Evolutionary conservation across 2,888 invertebrate genomes (phyloP).

Genomic region (Crepidodera aurea): DNA sequence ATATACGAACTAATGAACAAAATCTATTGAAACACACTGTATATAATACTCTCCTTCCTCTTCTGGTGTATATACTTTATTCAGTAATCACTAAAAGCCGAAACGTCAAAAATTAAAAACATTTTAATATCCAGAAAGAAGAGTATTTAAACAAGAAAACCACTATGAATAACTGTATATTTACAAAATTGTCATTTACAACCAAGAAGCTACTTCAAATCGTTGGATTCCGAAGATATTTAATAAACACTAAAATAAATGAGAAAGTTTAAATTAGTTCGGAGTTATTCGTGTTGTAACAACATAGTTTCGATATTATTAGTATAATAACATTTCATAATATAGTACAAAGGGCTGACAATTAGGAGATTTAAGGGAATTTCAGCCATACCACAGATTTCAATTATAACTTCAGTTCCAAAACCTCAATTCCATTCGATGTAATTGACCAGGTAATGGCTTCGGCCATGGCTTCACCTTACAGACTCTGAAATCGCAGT

Average conservation of each 20-base stretch:
- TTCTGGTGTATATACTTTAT: too few relatives aligned
- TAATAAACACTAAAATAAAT: background rate
- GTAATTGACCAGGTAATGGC: slow-evolving; percentile 63
- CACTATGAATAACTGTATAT: too few relatives aligned
- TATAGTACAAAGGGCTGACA: slow-evolving; percentile 56
- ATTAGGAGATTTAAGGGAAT: slow-evolving; percentile 62
- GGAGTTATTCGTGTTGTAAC: slow-evolving; percentile 1
- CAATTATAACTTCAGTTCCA: slow-evolving; percentile 61
- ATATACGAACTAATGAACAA: too few relatives aligned
- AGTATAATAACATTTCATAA: slow-evolving; percentile 43
- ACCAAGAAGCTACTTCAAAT: too few relatives aligned
- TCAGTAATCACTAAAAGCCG: too few relatives aligned
- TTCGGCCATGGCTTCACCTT: slow-evolving; percentile 61
- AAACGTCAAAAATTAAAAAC: too few relatives aligned
- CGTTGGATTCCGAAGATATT: background rate
- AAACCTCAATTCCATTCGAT: slow-evolving; percentile 62
- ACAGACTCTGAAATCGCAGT: slow-evolving; percentile 55
- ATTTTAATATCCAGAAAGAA: too few relatives aligned
- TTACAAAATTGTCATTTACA: too few relatives aligned
- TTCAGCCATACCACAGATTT: slow-evolving; percentile 61
- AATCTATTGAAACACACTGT: too few relatives aligned
- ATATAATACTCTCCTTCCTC: too few relatives aligned
- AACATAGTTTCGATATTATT: slow-evolving; percentile 39
- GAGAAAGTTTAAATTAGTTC: background rate
- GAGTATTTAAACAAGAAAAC: too few relatives aligned